Evolutionary conservation across 2,113 vertebrate species (phyloP).

Genomic region (Mesoclemmys tuberculata): DNA sequence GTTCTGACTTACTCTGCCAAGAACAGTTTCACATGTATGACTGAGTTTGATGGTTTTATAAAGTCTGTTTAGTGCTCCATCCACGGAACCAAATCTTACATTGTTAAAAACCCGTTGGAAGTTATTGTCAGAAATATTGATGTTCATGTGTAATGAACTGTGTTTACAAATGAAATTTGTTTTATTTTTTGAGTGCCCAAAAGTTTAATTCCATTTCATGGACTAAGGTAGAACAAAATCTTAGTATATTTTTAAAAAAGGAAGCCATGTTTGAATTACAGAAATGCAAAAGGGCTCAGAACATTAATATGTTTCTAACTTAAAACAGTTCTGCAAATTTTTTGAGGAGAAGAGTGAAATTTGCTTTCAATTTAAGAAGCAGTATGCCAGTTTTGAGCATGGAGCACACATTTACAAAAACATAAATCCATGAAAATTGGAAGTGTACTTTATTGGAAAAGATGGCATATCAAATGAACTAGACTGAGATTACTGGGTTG

Average conservation of each 20-base stretch:
- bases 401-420: neutral
- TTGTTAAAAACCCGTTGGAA: neutral
- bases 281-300: neutral
- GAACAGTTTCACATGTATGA: neutral
- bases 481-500: neutral
- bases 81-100: neutral
- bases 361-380: neutral
- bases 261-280: neutral
- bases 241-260: neutral
- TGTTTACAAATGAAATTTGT: neutral
- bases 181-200: neutral
- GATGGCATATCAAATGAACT: neutral
- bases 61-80: neutral
- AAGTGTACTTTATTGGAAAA: neutral
- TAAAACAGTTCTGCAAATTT: neutral
- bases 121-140: neutral
- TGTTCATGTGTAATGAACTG: neutral
- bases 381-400: neutral
- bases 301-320: neutral
- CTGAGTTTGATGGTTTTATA: neutral
- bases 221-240: neutral
- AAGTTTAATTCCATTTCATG: neutral
- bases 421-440: neutral
- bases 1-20: neutral
- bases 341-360: neutral